These are phyloP conservation scores for Macrotus californicus DNA, from an alignment of 2,113 vertebrate genomes.

Conservation along the genomic window DNA sequence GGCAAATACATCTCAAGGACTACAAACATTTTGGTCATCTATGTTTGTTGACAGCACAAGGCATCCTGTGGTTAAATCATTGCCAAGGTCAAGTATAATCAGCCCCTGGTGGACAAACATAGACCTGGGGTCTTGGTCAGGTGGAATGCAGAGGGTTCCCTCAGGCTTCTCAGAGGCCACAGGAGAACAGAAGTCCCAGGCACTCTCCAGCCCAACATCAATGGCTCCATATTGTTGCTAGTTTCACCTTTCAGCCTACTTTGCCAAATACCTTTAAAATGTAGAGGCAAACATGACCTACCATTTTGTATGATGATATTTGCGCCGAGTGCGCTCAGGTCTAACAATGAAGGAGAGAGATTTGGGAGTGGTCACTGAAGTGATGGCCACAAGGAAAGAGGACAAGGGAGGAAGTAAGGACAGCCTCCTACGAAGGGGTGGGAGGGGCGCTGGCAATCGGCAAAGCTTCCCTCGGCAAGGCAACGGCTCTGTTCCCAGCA, in stretches of 20 bases:
- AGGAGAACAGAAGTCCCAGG: neutral
- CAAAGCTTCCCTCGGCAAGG: neutral
- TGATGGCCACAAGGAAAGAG: neutral
- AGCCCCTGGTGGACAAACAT: constrained; percentile 7
- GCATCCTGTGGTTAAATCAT: constrained; percentile 6
- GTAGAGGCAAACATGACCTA: neutral
- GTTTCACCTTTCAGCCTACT: neutral
- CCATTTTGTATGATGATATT: neutral
- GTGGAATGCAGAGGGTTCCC: neutral
- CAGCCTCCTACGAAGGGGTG: rapidly evolving
- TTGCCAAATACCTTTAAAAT: constrained; percentile 22
- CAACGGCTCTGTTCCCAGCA: neutral
- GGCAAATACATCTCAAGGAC: neutral
- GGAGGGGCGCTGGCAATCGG: rapidly evolving
- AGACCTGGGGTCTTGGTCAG: neutral
- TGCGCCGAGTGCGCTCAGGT: neutral
- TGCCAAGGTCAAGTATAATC: constrained; percentile 32
- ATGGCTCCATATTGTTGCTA: neutral
- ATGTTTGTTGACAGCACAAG: constrained; percentile 36
- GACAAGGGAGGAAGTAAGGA: too few relatives aligned
- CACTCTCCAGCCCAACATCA: neutral
- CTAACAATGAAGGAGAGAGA: neutral
- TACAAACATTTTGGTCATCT: neutral
- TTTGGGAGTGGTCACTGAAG: neutral
- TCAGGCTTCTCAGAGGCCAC: neutral